Conservation (phyloP, 2,113 vertebrate species). For the Carlito syrichta region DNA sequence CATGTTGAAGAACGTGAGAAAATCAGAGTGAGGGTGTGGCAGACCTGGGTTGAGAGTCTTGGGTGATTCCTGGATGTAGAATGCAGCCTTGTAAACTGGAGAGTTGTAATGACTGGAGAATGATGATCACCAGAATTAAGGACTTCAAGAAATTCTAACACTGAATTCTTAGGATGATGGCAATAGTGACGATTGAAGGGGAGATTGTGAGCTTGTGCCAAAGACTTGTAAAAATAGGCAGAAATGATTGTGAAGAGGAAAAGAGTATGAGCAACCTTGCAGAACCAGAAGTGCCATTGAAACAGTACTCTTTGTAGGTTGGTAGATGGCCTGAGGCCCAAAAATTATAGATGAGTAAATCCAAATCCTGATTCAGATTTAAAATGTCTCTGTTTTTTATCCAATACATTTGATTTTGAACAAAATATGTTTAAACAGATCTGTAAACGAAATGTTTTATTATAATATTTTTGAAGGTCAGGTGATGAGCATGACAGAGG, state of each 20-base stretch:
- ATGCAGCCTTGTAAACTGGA: neutral
- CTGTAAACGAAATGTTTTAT: neutral
- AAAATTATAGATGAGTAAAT: neutral
- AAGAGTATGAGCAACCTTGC: neutral
- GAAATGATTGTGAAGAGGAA: neutral
- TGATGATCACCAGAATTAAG: neutral
- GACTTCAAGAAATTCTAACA: neutral
- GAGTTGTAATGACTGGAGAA: neutral
- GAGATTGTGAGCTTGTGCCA: neutral
- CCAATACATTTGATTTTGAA: neutral
- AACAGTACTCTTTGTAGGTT: neutral
- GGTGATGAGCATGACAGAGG: neutral
- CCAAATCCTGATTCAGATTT: neutral
- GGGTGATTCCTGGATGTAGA: neutral
- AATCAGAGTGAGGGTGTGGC: neutral
- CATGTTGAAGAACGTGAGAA: neutral
- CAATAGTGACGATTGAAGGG: neutral
- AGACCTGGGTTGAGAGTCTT: neutral
- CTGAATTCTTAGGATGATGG: neutral
- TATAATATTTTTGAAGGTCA: conserved; percentile 1
- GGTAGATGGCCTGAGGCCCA: neutral
- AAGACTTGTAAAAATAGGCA: neutral
- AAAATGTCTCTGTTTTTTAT: neutral
- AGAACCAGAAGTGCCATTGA: neutral
- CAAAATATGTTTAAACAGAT: neutral